These are phyloP conservation scores for Ectemnius cavifrons DNA, from an alignment of 2,888 invertebrate species.

Conservation along the genomic window DNA sequence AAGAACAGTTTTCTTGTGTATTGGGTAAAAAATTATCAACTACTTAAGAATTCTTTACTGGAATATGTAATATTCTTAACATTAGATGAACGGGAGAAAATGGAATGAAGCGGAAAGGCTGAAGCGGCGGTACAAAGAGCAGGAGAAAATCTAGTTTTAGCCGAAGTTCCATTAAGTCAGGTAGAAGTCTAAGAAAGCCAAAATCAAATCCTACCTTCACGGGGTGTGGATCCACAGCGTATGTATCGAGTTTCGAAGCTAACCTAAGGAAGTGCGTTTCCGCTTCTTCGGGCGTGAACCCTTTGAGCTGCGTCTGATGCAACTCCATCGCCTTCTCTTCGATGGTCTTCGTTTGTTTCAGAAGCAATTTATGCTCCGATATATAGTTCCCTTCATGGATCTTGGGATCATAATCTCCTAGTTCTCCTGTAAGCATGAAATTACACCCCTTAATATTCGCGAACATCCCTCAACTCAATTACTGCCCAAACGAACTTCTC, in stretches of 20 bases:
- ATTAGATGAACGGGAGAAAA: too few relatives aligned
- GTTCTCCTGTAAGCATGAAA: conserved; percentile 84
- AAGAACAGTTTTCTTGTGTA: too few relatives aligned
- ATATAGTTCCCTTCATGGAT: conserved; percentile 94
- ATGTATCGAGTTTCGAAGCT: conserved; percentile 95
- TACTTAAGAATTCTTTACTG: too few relatives aligned
- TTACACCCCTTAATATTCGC: background rate
- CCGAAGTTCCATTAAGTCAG: background rate
- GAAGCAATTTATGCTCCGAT: conserved; percentile 91
- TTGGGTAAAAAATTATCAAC: too few relatives aligned
- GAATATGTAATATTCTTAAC: too few relatives aligned
- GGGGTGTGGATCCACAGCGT: conserved; percentile 98
- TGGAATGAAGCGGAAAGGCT: too few relatives aligned
- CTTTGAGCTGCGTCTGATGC: conserved; percentile 92
- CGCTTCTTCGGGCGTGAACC: conserved; percentile 91
- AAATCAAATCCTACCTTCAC: conserved; percentile 86
- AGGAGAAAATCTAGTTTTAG: too few relatives aligned
- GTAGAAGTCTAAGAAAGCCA: background rate
- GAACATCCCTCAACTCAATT: too few relatives aligned
- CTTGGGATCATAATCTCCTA: conserved; percentile 95
- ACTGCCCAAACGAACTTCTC: too few relatives aligned
- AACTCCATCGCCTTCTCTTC: conserved; percentile 96
- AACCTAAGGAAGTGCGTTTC: conserved; percentile 95
- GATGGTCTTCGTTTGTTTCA: conserved; percentile 94
- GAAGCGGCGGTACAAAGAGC: too few relatives aligned